These are phyloP conservation scores for Caradrina clavipalpis DNA, from an alignment of 2,888 invertebrate species.

Conservation along the genomic window DNA sequence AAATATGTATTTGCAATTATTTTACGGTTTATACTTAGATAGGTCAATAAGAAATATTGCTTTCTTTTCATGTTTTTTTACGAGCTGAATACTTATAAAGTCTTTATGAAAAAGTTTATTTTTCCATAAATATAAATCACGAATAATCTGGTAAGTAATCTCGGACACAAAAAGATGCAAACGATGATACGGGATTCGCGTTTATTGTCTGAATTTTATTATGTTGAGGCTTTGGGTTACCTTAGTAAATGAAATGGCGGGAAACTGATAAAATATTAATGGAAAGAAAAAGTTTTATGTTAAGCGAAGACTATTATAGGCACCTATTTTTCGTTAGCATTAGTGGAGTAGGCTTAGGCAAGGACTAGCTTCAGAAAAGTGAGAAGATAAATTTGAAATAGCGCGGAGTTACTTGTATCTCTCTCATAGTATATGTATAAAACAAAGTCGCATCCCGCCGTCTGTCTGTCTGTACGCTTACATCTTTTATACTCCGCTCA, in stretches of 20 bases:
- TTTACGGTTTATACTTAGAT: background rate
- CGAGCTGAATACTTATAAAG: too few relatives aligned
- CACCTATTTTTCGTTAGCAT: too few relatives aligned
- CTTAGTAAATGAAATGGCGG: background rate
- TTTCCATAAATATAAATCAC: background rate
- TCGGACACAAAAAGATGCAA: conserved; percentile 1
- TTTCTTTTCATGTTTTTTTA: background rate
- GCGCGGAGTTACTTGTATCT: too few relatives aligned
- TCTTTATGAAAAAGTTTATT: background rate
- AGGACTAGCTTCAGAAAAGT: too few relatives aligned
- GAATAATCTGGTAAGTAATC: background rate
- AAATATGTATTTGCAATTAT: background rate
- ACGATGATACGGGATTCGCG: background rate
- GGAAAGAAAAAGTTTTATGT: background rate
- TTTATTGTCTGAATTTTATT: conserved; percentile 22
- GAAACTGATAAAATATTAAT: conserved; percentile 7
- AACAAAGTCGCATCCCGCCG: too few relatives aligned
- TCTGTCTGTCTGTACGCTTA: too few relatives aligned
- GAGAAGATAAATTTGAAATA: too few relatives aligned
- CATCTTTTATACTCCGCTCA: too few relatives aligned
- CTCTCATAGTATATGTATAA: too few relatives aligned
- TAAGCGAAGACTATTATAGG: background rate
- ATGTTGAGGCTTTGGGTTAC: conserved; percentile 8
- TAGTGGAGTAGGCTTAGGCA: too few relatives aligned
- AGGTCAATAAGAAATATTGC: background rate